phyloP scores from a whole-genome alignment of 2,113 vertebrate species.

The Zootoca vivipara region DNA sequence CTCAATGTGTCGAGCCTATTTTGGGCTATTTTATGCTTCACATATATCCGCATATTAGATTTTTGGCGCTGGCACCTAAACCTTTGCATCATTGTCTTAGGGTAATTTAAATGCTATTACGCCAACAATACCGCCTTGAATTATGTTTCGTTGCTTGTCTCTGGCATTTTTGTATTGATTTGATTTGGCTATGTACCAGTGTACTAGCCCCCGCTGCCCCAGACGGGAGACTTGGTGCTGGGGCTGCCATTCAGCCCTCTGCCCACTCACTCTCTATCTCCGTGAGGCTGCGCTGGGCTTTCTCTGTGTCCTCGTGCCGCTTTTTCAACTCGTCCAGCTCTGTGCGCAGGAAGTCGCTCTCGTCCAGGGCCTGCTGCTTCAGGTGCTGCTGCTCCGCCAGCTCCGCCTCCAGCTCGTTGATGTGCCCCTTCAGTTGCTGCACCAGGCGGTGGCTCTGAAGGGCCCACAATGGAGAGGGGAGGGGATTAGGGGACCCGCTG shows the following conservation, averaged over 20 bases:
- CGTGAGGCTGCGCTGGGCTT: slow-evolving; percentile 92
- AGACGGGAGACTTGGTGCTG: not conserved
- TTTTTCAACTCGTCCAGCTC: slow-evolving; percentile 94
- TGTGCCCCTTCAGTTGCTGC: slow-evolving; percentile 85
- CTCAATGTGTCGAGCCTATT: too few relatives aligned
- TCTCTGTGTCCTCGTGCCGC: slow-evolving; percentile 90
- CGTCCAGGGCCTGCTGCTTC: slow-evolving; percentile 88
- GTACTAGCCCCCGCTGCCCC: not conserved
- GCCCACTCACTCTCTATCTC: slow-evolving; percentile 91
- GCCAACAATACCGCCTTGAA: too few relatives aligned
- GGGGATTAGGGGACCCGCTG: not conserved
- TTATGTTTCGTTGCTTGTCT: too few relatives aligned
- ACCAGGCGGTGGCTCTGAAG: slow-evolving; percentile 81
- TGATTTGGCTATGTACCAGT: too few relatives aligned
- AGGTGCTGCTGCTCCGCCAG: slow-evolving; percentile 93
- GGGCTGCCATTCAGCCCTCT: too few relatives aligned
- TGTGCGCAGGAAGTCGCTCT: slow-evolving; percentile 89
- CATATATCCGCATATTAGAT: too few relatives aligned
- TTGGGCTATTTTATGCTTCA: too few relatives aligned
- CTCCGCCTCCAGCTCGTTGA: slow-evolving; percentile 93
- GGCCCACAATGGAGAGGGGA: not conserved
- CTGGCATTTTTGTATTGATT: too few relatives aligned
- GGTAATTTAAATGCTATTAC: too few relatives aligned
- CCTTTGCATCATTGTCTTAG: too few relatives aligned
- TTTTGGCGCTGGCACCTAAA: too few relatives aligned